phyloP scores from a whole-genome alignment of 2,797 vertebrate genomes.

The Oryzias dopingdopingensis region DNA sequence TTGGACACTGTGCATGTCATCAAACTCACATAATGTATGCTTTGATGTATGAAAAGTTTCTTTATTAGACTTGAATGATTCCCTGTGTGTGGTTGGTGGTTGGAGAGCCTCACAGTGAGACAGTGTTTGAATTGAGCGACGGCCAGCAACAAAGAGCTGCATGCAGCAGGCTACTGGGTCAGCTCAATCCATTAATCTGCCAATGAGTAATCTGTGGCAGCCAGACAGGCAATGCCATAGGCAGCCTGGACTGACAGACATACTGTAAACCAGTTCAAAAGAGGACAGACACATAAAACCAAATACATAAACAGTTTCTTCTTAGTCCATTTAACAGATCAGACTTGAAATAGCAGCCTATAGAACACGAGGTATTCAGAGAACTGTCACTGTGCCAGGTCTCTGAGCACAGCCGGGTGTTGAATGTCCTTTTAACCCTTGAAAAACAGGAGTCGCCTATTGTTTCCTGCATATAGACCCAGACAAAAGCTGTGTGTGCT shows the following conservation, averaged over 20 bases:
- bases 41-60: neutral
- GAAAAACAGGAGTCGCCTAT: slow-evolving; percentile 63
- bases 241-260: slow-evolving; percentile 36
- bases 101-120: slow-evolving; percentile 43
- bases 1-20: too few relatives aligned
- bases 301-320: neutral
- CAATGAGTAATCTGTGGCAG: slow-evolving; percentile 77
- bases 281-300: neutral
- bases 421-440: slow-evolving; percentile 64
- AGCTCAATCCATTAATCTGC: slow-evolving; percentile 79
- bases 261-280: slow-evolving; percentile 22
- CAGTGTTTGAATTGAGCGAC: slow-evolving; percentile 52
- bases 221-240: slow-evolving; percentile 61
- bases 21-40: too few relatives aligned
- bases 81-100: slow-evolving; percentile 32
- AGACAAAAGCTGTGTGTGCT: slow-evolving; percentile 61
- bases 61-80: neutral
- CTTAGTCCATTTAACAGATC: slow-evolving; percentile 4
- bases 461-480: slow-evolving; percentile 61
- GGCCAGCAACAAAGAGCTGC: slow-evolving; percentile 62
- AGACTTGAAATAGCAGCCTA: slow-evolving; percentile 20
- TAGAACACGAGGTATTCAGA: slow-evolving; percentile 41
- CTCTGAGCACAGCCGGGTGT: slow-evolving; percentile 58
- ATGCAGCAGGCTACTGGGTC: slow-evolving; percentile 71
- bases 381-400: slow-evolving; percentile 48